Percentiles rank a stretch among this genome's conserved stretches.
Conservation (phyloP, 2,113 vertebrate genomes). For the Colaptes auratus region DNA sequence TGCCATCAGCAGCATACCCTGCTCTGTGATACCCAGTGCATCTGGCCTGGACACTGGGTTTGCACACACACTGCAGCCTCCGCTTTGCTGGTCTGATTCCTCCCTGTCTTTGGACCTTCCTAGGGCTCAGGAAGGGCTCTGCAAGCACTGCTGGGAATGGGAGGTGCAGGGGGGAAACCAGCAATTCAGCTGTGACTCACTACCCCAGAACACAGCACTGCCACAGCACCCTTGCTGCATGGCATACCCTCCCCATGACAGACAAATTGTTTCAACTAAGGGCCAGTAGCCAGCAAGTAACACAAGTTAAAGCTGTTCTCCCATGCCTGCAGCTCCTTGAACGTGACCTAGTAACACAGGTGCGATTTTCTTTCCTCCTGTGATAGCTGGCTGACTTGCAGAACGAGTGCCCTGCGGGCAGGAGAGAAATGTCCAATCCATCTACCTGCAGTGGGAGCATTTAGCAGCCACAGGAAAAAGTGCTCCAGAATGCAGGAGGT, state of each 20-base stretch:
- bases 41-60: not conserved
- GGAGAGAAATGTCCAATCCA: not conserved
- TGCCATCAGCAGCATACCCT: not conserved
- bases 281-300: not conserved
- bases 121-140: not conserved
- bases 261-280: not conserved
- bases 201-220: accelerated
- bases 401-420: not conserved
- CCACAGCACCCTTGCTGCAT: not conserved
- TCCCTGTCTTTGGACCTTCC: not conserved
- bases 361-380: conserved; percentile 33
- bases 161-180: not conserved
- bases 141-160: not conserved
- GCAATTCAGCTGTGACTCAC: not conserved
- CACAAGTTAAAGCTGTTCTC: not conserved
- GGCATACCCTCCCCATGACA: not conserved
- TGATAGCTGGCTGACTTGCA: conserved; percentile 30
- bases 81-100: not conserved
- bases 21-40: accelerated
- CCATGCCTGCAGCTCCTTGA: not conserved
- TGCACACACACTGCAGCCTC: not conserved
- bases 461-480: not conserved
- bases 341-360: conserved; percentile 14
- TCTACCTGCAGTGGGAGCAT: not conserved
- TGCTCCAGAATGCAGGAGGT: not conserved